phyloP scores from a whole-genome alignment of 2,113 vertebrate genomes.

The Neodon shergylaensis region DNA sequence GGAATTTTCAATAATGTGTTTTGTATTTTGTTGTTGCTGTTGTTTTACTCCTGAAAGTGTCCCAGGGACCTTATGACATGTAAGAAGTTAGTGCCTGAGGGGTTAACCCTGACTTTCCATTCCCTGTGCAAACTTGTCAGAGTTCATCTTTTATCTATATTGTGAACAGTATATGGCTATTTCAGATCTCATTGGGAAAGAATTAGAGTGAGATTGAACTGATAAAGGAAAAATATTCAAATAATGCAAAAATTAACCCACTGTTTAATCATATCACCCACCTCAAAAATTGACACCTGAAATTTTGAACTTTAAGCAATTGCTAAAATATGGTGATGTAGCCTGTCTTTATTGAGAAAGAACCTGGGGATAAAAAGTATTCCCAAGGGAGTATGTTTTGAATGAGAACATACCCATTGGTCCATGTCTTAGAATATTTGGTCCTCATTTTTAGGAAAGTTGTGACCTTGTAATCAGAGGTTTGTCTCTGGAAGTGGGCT shows the following conservation, averaged over 20 bases:
- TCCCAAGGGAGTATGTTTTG: not conserved
- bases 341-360: not conserved
- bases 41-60: not conserved
- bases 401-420: not conserved
- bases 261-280: not conserved
- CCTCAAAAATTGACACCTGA: not conserved
- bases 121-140: not conserved
- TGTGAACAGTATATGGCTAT: not conserved
- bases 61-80: rapidly evolving
- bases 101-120: not conserved
- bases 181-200: not conserved
- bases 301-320: not conserved
- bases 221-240: not conserved
- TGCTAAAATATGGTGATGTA: not conserved
- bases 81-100: rapidly evolving
- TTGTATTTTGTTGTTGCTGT: not conserved
- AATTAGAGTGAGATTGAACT: not conserved
- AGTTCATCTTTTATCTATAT: not conserved
- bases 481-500: not conserved
- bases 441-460: not conserved
- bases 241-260: not conserved
- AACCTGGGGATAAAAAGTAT: not conserved
- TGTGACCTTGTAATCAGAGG: not conserved
- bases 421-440: not conserved
- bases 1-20: not conserved